Percentiles rank a stretch among this genome's conserved stretches.
phyloP scores from a whole-genome alignment of 30 jellyfish, hydroid and myxozoan genomes.

The Catostylus mosaicus region DNA sequence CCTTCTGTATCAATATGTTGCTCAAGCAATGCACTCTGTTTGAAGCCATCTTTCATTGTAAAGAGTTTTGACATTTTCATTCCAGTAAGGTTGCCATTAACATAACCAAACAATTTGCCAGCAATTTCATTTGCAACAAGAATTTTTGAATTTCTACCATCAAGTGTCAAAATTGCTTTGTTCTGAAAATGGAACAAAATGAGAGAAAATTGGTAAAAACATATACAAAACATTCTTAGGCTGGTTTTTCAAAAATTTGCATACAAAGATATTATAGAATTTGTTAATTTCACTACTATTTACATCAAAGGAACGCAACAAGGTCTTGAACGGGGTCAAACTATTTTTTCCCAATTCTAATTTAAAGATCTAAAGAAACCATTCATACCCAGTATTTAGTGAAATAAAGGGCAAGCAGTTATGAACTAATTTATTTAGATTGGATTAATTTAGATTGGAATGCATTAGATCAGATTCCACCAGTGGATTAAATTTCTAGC shows the following conservation, averaged over 20 bases:
- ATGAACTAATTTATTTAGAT: too few species aligned
- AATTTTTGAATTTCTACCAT: slow-evolving; percentile 65
- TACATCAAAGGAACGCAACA: too few species aligned
- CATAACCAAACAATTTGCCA: slow-evolving; percentile 76
- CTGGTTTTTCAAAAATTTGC: not conserved
- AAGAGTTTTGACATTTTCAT: slow-evolving; percentile 65
- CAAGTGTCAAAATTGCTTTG: slow-evolving; percentile 78
- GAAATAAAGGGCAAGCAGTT: too few species aligned
- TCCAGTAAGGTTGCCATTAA: slow-evolving; percentile 60
- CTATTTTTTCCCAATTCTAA: too few species aligned
- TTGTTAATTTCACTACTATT: too few species aligned
- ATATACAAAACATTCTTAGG: not conserved
- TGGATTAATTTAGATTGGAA: too few species aligned
- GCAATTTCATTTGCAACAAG: slow-evolving; percentile 85
- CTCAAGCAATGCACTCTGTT: slow-evolving; percentile 67
- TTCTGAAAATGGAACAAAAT: slow-evolving; percentile 43
- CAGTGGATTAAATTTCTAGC: too few species aligned
- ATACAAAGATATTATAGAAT: too few species aligned
- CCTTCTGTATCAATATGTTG: slow-evolving; percentile 82
- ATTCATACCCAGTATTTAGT: too few species aligned
- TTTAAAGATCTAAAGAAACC: too few species aligned
- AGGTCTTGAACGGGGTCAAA: too few species aligned
- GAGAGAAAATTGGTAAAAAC: not conserved
- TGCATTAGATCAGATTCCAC: too few species aligned
- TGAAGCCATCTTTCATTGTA: slow-evolving; percentile 70